A percentile compares a stretch with the other conserved stretches of the same genome.
Evolutionary conservation across 2,113 vertebrate species (phyloP).

Genomic region (Quiscalus mexicanus): DNA sequence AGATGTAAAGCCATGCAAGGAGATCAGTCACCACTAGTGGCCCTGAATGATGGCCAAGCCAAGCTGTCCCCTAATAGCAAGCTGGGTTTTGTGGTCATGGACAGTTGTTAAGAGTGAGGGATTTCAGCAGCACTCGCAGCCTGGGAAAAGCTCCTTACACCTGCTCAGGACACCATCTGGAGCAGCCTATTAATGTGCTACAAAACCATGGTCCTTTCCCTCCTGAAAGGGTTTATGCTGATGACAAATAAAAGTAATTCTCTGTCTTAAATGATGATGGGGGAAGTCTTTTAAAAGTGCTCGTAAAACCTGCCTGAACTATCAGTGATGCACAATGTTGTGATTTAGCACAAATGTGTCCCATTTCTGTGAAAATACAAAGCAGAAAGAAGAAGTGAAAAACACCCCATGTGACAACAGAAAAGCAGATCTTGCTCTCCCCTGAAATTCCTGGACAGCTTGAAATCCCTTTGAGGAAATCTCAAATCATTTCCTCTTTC

Average conservation of each 20-base stretch:
- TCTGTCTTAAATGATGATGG: background rate
- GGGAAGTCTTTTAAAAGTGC: background rate
- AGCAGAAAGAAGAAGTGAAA: slow-evolving; percentile 37
- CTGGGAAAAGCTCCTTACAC: slow-evolving; percentile 21
- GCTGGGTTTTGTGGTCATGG: fast-evolving
- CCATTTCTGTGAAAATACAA: slow-evolving; percentile 8
- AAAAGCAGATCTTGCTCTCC: background rate
- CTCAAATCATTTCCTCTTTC: background rate
- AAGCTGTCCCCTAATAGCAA: background rate
- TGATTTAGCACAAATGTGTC: background rate
- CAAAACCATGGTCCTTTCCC: background rate
- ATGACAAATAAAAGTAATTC: background rate
- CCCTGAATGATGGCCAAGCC: background rate
- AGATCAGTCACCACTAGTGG: background rate
- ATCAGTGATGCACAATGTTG: background rate
- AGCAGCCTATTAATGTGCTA: background rate
- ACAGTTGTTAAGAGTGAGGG: background rate
- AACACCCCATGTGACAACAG: background rate
- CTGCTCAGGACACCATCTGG: background rate
- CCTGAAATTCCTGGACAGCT: background rate
- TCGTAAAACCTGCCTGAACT: background rate
- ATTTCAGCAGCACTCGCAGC: background rate
- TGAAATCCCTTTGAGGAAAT: background rate
- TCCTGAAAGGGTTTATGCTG: slow-evolving; percentile 10
- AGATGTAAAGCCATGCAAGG: background rate